Evolutionary conservation across 1,140 invertebrate species (phyloP).

Genomic region (Pseudomyrmex dendroicus): DNA sequence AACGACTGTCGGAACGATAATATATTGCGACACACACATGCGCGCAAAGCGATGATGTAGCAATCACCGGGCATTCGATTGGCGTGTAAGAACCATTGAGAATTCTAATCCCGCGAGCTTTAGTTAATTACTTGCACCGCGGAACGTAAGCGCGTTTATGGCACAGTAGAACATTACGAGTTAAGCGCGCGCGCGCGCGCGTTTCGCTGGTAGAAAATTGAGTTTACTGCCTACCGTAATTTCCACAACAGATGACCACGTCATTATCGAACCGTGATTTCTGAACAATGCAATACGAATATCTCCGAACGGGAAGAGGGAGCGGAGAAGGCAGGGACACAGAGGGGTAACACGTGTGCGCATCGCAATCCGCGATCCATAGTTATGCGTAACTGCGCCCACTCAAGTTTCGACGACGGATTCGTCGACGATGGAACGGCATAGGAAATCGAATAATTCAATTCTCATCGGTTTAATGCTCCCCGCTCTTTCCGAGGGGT

Average conservation of each 20-base stretch:
- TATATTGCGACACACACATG: not conserved
- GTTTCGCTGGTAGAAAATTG: slow-evolving; percentile 7
- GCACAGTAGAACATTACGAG: not conserved
- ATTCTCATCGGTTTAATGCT: slow-evolving; percentile 72
- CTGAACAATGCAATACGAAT: slow-evolving; percentile 43
- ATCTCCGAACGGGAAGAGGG: not conserved
- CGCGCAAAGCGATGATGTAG: not conserved
- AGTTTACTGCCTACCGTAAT: slow-evolving; percentile 29
- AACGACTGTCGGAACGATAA: not conserved
- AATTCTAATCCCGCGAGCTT: slow-evolving; percentile 1
- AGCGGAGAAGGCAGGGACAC: not conserved
- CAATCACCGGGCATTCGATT: not conserved
- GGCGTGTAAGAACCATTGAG: not conserved
- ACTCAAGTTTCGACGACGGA: slow-evolving; percentile 38
- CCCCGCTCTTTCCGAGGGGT: slow-evolving; percentile 47
- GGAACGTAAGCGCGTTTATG: not conserved
- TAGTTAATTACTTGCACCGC: slow-evolving; percentile 9
- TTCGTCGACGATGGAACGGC: slow-evolving; percentile 46
- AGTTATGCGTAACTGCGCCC: slow-evolving; percentile 69
- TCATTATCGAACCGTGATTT: slow-evolving; percentile 40
- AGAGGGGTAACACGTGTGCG: not conserved
- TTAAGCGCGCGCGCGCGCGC: not conserved
- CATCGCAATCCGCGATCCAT: slow-evolving; percentile 47
- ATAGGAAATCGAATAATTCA: slow-evolving; percentile 72
- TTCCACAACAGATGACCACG: slow-evolving; percentile 11